Evolutionary conservation across 2,797 vertebrate species (phyloP), one percentile per base, ranked within the genome.

Genomic region (Aplochiton taeniatus): DNA sequence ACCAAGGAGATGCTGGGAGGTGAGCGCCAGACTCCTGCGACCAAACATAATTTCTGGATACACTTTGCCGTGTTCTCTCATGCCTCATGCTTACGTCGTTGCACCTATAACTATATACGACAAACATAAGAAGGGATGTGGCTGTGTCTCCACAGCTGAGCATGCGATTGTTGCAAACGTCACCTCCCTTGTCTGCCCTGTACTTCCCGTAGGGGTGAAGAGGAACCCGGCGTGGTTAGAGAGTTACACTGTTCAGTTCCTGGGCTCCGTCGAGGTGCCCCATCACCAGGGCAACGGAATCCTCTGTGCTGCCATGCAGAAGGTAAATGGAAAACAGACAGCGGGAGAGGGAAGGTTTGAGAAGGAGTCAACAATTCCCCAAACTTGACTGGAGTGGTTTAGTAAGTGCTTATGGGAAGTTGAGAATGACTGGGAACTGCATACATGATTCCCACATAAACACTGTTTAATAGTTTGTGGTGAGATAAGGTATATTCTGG

Each of bases 241-340:
- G 68, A 91, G 92, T n/a, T 98, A 95, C 73, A 92, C 88, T 0
- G 96, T 98, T 65, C 96, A 98, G 89, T 98, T 98, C 87, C 87
- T 98, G 88, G 97, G 97, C 65, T 98, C 97, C 0, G 97, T 98
- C 75, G 97, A 98, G 84, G 96, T 98, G 14, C 97, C 97, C 7
- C 94, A 95, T 88, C 97, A 98, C 86, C 97, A 98, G 86, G 97
- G 97, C 73, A 98, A 98, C 0, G 95, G 96, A 18, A 98, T 98
- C 83, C 90, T 98, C 45, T 98, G 96, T 4, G 96, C 96, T 0
- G 96, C 97, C 74, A 98, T 98, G 97, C 96, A 98, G 88, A 98
- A 98, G 93, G 97, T 96, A 79, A 75, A n/a, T 16, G 31, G 11
- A 49, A 69, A 16, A 17, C 31, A 31, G 31, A 31, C 31, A 31